Base-by-base conservation (phyloP, 2,797 vertebrate species). In the Mallotus villosus region DNA sequence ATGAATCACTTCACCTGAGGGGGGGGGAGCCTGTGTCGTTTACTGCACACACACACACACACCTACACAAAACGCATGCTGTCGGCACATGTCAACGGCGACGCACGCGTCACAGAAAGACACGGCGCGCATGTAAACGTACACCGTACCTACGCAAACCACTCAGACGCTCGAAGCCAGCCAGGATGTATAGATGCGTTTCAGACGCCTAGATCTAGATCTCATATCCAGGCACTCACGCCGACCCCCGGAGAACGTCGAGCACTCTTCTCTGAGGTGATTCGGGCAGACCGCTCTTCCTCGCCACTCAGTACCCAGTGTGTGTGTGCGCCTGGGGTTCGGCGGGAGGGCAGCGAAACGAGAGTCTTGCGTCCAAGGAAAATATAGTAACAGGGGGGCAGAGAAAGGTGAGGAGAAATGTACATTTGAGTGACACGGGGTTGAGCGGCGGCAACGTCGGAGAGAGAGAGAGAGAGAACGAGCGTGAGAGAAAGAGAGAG, bases 291-390 rank as follows among this genome's bases (percentile, higher is more conserved):
- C 41, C 24, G 25, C 14, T n/a, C 14, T 14, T 49, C 4, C 63
- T 14, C 9, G 19, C 12, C 25, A 32, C 17, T 16, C 27, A 11
- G 25, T 25, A 16, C 6, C 16, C 1, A n/a, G n/a, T n/a, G n/a
- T n/a, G n/a, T n/a, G n/a, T n/a, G n/a, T n/a, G n/a, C n/a, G 25
- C 32, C 51, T 51, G 12, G 57, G 70, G 69, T 73, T 83, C 70
- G 74, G 34, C 14, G 66, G 16, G 11, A 27, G 22, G 19, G 8
- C 59, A 63, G 62, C 58, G 63, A 55, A 62, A 66, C 37, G n/a
- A 34, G 5, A 34, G 32, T 34, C 32, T 34, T 5, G 74, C 62
- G 77, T 74, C 71, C 69, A 34, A 79, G 41, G 76, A 25, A 7
- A 65, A 57, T 34, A 63, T 49, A 67, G 29, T 63, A 70, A 72